These are phyloP conservation scores for Crotophaga sulcirostris DNA, from an alignment of 2,113 vertebrate genomes.

Conservation along the genomic window DNA sequence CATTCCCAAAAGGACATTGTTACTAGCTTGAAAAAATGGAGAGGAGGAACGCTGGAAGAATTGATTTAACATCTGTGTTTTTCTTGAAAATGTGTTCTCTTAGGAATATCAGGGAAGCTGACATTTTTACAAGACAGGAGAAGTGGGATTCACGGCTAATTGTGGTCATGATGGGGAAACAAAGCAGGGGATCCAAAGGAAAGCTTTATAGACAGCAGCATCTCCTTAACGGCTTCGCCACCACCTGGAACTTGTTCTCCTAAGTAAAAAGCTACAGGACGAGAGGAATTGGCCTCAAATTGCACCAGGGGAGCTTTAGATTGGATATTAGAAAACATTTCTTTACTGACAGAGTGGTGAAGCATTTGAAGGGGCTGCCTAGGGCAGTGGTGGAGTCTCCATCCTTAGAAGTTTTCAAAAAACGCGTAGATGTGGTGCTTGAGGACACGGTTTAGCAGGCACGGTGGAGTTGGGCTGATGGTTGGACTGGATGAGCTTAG, in stretches of 20 bases:
- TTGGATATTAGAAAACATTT: no score
- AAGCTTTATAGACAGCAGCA: background rate
- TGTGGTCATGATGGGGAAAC: background rate
- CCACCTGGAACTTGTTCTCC: background rate
- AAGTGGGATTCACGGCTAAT: background rate
- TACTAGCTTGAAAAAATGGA: background rate
- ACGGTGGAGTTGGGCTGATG: no score
- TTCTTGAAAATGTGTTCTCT: background rate
- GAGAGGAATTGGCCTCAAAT: no score
- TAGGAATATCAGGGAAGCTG: background rate
- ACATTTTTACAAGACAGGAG: constrained; percentile 38
- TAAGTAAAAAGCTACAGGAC: no score
- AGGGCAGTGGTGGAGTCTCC: no score
- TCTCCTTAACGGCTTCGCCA: background rate
- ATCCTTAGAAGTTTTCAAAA: no score
- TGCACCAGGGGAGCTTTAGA: no score
- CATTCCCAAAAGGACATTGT: constrained; percentile 38
- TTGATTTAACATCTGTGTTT: constrained; percentile 53
- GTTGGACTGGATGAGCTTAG: no score
- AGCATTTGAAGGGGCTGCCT: no score
- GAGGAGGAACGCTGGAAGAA: background rate
- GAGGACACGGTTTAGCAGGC: no score
- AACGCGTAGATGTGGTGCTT: no score
- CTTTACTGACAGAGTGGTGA: no score
- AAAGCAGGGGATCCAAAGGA: background rate